phyloP scores from a whole-genome alignment of 2,888 invertebrate genomes.

The Petrophora chlorosata region DNA sequence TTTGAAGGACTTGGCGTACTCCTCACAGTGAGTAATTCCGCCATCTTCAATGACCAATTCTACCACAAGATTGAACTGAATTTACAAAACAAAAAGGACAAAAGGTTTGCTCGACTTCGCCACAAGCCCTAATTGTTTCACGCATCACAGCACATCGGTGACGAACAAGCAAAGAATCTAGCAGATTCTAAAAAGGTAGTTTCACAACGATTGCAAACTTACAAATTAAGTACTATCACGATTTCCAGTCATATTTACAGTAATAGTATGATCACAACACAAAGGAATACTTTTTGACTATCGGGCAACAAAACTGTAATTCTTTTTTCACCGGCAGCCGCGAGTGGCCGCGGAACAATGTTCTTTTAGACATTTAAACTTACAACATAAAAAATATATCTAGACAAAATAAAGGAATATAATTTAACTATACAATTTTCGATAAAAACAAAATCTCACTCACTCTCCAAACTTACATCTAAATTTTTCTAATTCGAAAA shows the following conservation, averaged over 20 bases:
- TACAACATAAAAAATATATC: constrained; percentile 48
- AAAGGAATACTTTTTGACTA: constrained; percentile 28
- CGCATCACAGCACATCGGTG: background rate
- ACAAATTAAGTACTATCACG: constrained; percentile 74
- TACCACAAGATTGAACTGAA: no score
- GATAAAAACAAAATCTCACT: constrained; percentile 56
- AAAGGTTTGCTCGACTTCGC: background rate
- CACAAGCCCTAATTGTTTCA: background rate
- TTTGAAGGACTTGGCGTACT: no score
- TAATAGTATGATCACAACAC: constrained; percentile 39
- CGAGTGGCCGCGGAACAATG: constrained; percentile 7
- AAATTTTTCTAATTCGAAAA: constrained; percentile 47
- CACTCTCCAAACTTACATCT: constrained; percentile 49
- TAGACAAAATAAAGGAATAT: constrained; percentile 66
- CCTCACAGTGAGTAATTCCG: no score
- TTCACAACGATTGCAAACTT: constrained; percentile 50
- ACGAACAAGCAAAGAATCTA: constrained; percentile 46
- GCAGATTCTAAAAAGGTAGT: constrained; percentile 54
- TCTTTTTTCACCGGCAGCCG: constrained; percentile 1
- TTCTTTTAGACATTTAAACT: constrained; percentile 46
- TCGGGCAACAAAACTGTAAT: constrained; percentile 21
- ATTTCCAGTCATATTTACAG: constrained; percentile 65
- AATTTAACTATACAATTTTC: constrained; percentile 62
- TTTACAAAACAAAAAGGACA: no score
- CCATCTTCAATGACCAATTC: no score